Evolutionary conservation across 1,140 invertebrate species (phyloP).

Genomic region (Anastrepha obliqua): DNA sequence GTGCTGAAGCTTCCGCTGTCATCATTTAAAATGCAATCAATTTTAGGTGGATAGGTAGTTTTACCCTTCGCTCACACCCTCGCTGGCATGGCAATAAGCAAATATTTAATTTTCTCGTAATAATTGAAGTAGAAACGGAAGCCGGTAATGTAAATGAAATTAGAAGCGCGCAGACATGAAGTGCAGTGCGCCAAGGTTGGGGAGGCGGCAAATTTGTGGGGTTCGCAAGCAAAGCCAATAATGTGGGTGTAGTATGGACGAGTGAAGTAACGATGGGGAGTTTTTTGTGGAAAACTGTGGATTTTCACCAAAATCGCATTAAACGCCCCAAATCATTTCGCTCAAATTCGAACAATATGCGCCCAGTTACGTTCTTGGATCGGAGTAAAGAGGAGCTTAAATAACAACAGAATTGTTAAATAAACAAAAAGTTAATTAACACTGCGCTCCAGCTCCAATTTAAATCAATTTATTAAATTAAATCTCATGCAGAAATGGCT

Average conservation of each 20-base stretch:
- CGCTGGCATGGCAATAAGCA: background rate
- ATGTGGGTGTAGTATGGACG: background rate
- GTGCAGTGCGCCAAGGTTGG: background rate
- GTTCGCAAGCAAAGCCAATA: background rate
- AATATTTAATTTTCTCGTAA: conserved; percentile 32
- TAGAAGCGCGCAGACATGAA: background rate
- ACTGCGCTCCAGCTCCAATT: too few species aligned
- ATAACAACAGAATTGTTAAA: too few species aligned
- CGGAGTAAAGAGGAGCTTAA: too few species aligned
- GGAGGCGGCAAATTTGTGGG: background rate
- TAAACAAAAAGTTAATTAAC: too few species aligned
- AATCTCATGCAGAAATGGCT: too few species aligned
- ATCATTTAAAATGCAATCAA: conserved; percentile 50
- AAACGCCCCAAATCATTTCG: too few species aligned
- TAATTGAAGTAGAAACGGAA: conserved; percentile 9
- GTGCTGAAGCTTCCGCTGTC: conserved; percentile 18
- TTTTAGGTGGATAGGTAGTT: background rate
- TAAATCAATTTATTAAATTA: too few species aligned
- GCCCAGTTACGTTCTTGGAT: too few species aligned
- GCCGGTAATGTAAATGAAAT: background rate
- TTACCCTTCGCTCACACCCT: background rate
- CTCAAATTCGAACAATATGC: too few species aligned
- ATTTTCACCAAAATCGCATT: too few species aligned
- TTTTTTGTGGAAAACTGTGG: too few species aligned
- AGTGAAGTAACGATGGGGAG: background rate